Base-by-base conservation (phyloP, 1,140 invertebrate species). In the Papilio polyxenes region DNA sequence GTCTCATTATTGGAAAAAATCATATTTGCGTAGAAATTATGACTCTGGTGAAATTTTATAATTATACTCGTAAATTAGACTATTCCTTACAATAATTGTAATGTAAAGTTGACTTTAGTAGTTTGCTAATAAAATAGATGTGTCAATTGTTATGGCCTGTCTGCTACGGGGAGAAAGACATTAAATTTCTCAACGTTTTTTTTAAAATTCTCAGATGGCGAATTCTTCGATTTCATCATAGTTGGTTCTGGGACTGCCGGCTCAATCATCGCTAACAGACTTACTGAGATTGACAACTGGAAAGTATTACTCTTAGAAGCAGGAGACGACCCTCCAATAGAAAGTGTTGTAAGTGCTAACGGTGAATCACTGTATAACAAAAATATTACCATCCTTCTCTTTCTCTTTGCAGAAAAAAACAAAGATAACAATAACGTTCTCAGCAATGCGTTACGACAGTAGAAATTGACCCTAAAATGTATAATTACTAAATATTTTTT, bases 291-390 rank as follows among this genome's bases (percentile, higher is more conserved):
- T 11, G 95, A 96, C 83, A 94, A 97, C 65, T 98, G 97, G 97
- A 97, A 96, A 83, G 97, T 99, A 0, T 93, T 99, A 1, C 92
- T 99, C 0, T 87, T 99, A 75, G 98, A 99, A 95, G 98, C 98
- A 17, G 98, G 98, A 0, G 97, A 96, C 2, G 97, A 98, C 90
- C 91, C 91, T 8, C 90, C 91, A 0, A 44, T 92, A 65, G 92
- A 93, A 74, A 89, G 88, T 75, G 87, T 93, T 82, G 91, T 93
- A 82, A 88, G 91, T 86, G 49, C 23, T 74, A 44, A 44, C 7
- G 40, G 13, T 53, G 51, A 23, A 69, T 6, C 13, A 69, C 0
- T 31, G 23, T 31, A 31, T 31, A 44, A 44, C 40, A 44, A 44
- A 7, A 44, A 44, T 44, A 44, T 44, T 44, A 44, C 40, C 40